These are phyloP conservation scores for Physeter macrocephalus DNA, from an alignment of 2,113 vertebrate genomes.

Conservation along the genomic window DNA sequence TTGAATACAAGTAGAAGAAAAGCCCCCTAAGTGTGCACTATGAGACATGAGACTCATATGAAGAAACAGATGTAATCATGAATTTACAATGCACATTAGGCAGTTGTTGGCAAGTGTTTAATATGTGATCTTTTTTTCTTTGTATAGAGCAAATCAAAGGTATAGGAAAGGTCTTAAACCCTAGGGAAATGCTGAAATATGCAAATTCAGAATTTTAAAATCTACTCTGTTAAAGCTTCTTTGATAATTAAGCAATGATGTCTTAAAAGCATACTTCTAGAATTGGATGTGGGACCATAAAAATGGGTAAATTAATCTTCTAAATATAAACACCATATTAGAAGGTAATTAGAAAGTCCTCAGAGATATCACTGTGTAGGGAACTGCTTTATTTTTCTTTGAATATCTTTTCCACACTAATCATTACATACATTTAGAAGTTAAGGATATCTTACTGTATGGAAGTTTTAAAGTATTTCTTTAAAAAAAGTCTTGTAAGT, in stretches of 20 bases:
- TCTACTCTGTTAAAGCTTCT: conserved; percentile 21
- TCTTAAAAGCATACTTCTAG: conserved; percentile 46
- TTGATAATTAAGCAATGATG: conserved; percentile 52
- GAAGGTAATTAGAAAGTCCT: conserved; percentile 53
- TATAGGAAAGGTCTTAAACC: conserved; percentile 16
- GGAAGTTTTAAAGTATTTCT: background rate
- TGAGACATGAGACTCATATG: conserved; percentile 45
- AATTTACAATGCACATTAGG: conserved; percentile 39
- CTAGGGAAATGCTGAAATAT: background rate
- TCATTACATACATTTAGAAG: conserved; percentile 15
- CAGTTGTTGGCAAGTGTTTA: conserved; percentile 34
- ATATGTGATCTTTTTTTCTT: conserved; percentile 24
- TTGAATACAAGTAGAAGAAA: conserved; percentile 48
- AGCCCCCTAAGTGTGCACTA: conserved; percentile 38
- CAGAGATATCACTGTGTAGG: conserved; percentile 15
- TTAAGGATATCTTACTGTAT: background rate
- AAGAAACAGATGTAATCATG: conserved; percentile 61
- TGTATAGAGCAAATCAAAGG: conserved; percentile 12
- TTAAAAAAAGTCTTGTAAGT: background rate
- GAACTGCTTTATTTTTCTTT: conserved; percentile 15
- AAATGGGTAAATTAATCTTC: conserved; percentile 60
- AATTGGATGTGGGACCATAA: conserved; percentile 52
- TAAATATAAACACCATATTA: conserved; percentile 56
- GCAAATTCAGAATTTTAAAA: conserved; percentile 24
- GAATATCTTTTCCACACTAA: conserved; percentile 23